Evolutionary conservation across 2,797 vertebrate species (phyloP).

Genomic region (Labeo calbasu): DNA sequence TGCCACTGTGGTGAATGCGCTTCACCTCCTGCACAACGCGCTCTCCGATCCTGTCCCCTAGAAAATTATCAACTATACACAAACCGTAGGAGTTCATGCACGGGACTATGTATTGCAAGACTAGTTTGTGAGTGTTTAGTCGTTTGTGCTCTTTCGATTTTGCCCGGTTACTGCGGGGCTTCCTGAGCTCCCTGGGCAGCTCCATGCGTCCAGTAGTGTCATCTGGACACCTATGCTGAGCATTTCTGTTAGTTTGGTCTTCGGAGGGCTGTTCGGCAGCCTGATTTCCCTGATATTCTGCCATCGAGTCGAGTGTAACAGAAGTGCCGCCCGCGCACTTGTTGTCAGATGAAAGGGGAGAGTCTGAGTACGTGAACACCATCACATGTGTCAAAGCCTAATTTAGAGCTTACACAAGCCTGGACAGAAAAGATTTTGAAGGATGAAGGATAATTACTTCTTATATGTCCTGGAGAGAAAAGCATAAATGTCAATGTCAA

Average conservation of each 20-base stretch:
- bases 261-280: neutral
- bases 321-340: slow-evolving; percentile 11
- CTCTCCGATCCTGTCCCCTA: slow-evolving; percentile 67
- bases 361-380: slow-evolving; percentile 56
- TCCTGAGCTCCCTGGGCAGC: slow-evolving; percentile 49
- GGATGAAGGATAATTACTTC: neutral
- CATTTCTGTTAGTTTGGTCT: slow-evolving; percentile 25
- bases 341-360: slow-evolving; percentile 37
- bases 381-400: slow-evolving; percentile 37
- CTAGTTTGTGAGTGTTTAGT: slow-evolving; percentile 63
- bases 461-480: neutral
- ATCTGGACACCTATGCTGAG: slow-evolving; percentile 36
- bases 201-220: slow-evolving; percentile 6
- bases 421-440: neutral
- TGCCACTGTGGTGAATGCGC: slow-evolving; percentile 62
- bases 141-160: slow-evolving; percentile 61
- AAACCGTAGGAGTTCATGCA: slow-evolving; percentile 71
- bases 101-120: slow-evolving; percentile 66
- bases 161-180: slow-evolving; percentile 52
- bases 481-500: neutral
- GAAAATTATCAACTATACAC: slow-evolving; percentile 70
- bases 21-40: slow-evolving; percentile 68
- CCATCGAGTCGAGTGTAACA: slow-evolving; percentile 47
- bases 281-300: slow-evolving; percentile 22
- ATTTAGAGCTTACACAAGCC: slow-evolving; percentile 26